Evolutionary conservation across 2,888 invertebrate genomes (phyloP), one percentile per base, ranked within the genome.

Genomic region (Hypolimnas misippus): DNA sequence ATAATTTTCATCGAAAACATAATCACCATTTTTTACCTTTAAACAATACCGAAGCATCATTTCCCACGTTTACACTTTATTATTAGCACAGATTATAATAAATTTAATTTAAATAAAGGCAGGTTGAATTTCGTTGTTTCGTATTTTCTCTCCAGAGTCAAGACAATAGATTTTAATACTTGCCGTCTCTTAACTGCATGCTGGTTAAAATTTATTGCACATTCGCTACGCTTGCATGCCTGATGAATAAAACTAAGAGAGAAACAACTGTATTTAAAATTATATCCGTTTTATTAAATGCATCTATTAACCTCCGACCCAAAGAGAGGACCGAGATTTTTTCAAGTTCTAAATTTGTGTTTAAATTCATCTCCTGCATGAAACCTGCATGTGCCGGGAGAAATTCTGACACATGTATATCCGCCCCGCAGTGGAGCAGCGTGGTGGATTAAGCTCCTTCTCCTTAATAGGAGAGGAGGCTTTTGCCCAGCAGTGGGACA

Each of bases 111-210:
- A 29, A 49, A 49, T 49, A 49, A 49, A 49, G 29, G 25, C 21
- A 14, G 14, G 49, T 7, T 35, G 35, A 12, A 49, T 7, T 42
- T 35, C 16, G 3, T 21, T 42, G 16, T 40, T 50, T 51, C 14
- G 40, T 51, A 50, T 35, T 38, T 29, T 29, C 50, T 29, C 29
- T 57, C 50, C 21, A 40, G 31, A 21, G 12, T 21, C 31, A 5
- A 52, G 52, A 58, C 51, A 58, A 58, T 58, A 52, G 40, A 52
- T 58, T 58, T 58, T 58, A 58, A 58, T 58, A 58, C 42, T 58
- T 40, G 31, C 51, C 42, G 12, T 40, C 21, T 52, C 52, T 19
- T 52, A 25, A 31, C 52, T 52, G 52, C 58, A 52, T 52, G 51
- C 51, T 57, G 38, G n/a, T 44, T 17, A 21, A 12, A 52, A 58